Evolutionary conservation across 2,113 vertebrate species (phyloP).

Genomic region (Monarcha castaneiventris): DNA sequence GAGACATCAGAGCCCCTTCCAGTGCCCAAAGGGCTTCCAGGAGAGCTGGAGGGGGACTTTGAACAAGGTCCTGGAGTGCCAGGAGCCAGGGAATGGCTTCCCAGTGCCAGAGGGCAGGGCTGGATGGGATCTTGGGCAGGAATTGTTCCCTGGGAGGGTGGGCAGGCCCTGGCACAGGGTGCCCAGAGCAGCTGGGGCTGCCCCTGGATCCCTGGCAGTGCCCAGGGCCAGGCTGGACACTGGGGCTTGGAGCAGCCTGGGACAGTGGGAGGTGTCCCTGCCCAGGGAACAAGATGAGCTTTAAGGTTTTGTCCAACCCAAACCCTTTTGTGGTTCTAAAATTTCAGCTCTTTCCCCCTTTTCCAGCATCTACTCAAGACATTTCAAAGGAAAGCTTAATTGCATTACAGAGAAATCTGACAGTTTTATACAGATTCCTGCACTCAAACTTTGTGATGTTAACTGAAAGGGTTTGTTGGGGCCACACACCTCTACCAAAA

Average conservation of each 20-base stretch:
- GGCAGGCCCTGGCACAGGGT: background rate
- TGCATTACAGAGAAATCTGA: background rate
- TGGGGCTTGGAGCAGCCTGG: background rate
- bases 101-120: rapidly evolving
- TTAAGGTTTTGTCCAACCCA: background rate
- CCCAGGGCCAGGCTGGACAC: background rate
- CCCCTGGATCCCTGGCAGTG: background rate
- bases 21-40: background rate
- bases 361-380: background rate
- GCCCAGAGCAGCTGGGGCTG: background rate
- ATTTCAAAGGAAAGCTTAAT: background rate
- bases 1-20: background rate
- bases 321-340: background rate
- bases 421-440: background rate
- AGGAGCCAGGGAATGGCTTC: background rate
- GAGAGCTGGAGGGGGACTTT: background rate
- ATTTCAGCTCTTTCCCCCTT: background rate
- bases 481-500: background rate
- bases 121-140: background rate
- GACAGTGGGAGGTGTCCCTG: background rate
- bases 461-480: background rate
- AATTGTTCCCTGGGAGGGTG: background rate
- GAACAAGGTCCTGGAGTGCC: rapidly evolving
- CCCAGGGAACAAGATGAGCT: background rate
- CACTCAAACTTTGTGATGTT: background rate